phyloP scores from a whole-genome alignment of 2,113 vertebrate genomes.

The Hypomesus transpacificus region DNA sequence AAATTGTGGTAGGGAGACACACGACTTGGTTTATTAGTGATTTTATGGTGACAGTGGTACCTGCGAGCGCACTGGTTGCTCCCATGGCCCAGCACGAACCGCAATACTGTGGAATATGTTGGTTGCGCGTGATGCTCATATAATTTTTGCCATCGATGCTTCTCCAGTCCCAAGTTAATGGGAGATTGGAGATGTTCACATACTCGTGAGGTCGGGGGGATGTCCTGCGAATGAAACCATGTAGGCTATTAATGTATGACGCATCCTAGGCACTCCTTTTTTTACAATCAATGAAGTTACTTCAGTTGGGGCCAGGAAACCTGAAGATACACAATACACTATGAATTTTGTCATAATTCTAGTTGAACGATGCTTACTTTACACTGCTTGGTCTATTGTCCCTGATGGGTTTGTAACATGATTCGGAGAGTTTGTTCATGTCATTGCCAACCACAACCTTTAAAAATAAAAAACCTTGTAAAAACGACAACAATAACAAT shows the following conservation, averaged over 20 bases:
- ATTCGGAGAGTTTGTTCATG: slow-evolving; percentile 12
- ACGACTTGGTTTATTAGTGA: not conserved
- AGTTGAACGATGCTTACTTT: slow-evolving; percentile 35
- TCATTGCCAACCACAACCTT: not conserved
- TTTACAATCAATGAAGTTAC: too few species aligned
- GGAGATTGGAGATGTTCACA: slow-evolving; percentile 59
- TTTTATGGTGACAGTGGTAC: slow-evolving; percentile 44
- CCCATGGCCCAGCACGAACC: slow-evolving; percentile 87
- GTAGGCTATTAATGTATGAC: too few species aligned
- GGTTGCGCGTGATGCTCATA: slow-evolving; percentile 78
- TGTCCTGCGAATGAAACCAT: slow-evolving; percentile 20
- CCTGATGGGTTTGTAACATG: slow-evolving; percentile 65
- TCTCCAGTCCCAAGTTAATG: slow-evolving; percentile 79
- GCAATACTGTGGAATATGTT: slow-evolving; percentile 87
- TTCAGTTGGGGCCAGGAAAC: too few species aligned
- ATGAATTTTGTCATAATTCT: not conserved
- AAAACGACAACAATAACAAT: slow-evolving; percentile 6
- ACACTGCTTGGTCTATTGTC: slow-evolving; percentile 54
- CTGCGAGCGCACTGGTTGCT: slow-evolving; percentile 81
- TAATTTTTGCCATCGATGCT: slow-evolving; percentile 73
- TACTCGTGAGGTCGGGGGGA: slow-evolving; percentile 76
- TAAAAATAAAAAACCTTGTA: slow-evolving; percentile 22
- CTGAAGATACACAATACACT: too few species aligned
- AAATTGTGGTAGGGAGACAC: not conserved
- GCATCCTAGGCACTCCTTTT: too few species aligned